Base-by-base conservation (phyloP, 2,113 vertebrate genomes). In the Helogale parvula region DNA sequence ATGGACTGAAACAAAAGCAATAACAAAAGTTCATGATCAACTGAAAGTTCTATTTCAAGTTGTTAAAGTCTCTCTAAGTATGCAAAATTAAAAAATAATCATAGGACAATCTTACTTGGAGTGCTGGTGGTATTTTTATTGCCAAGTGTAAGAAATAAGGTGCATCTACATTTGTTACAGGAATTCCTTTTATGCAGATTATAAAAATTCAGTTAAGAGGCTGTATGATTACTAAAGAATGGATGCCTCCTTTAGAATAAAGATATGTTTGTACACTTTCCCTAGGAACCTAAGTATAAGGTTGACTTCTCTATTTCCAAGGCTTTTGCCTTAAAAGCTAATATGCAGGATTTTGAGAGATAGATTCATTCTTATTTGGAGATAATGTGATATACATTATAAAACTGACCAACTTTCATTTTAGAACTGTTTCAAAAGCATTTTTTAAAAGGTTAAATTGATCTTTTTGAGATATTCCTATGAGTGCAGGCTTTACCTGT, bases 171-270 rank as follows among this genome's bases (percentile, higher is more conserved):
- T 5, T 74, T 96, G 29, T 60, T 84, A 2, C 19, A n/a, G 54
- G 10, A 91, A 41, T 71, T 69, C 1, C 10, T 91, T 94, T 81
- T 52, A 60, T 41, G 45, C 1, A 23, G 17, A n/a, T 45, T 94
- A 84, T 84, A 85, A 94, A 85, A 81, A 74, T 29, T 71, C 33
- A 93, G 47, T 90, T 79, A 86, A 77, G 23, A 93, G 19, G 2
- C 14, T 77, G 0, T 81, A 35, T 54, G 21, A 85, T 54, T 97
- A 69, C 94, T 88, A 81, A 95, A 13, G n/a, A 97, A 85, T 84
- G 71, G 60, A 60, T 52, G 12, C 29, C 2, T 88, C 31, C n/a
- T 86, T 84, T 87, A 57, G 45, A 71, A 81, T 50, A 87, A 96
- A 95, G 45, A 63, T 15, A 41, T 38, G 45, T 50, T 63, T 90